A percentile compares a stretch with the other conserved stretches of the same genome.
Conservation (phyloP, 2,888 invertebrate genomes). For the Glyphotaelius pellucidus region DNA sequence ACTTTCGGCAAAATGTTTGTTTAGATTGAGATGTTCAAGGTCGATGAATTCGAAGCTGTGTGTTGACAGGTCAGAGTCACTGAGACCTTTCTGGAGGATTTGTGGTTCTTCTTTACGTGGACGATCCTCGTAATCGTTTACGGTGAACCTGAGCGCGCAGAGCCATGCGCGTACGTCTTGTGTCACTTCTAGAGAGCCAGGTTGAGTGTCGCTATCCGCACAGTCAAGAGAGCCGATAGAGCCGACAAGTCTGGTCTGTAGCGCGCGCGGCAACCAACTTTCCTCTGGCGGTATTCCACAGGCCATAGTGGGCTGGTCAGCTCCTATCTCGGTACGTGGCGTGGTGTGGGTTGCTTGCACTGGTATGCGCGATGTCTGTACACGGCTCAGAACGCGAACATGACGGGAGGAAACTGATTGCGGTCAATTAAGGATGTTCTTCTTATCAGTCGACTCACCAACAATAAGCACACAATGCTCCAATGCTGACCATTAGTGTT, state of each 20-base stretch:
- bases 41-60: slow-evolving; percentile 58
- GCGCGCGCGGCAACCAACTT: slow-evolving; percentile 71
- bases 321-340: slow-evolving; percentile 14
- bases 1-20: slow-evolving; percentile 68
- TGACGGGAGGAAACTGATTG: slow-evolving; percentile 59
- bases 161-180: slow-evolving; percentile 72
- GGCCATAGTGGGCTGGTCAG: slow-evolving; percentile 51
- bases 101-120: slow-evolving; percentile 9
- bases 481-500: slow-evolving; percentile 23
- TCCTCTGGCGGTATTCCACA: slow-evolving; percentile 55
- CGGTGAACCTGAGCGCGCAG: slow-evolving; percentile 71
- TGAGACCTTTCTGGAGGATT: slow-evolving; percentile 23
- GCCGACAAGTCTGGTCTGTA: slow-evolving; percentile 73
- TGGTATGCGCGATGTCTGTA: slow-evolving; percentile 22
- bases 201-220: slow-evolving; percentile 67
- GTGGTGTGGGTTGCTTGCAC: not conserved
- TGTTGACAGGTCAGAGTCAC: slow-evolving; percentile 40
- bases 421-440: slow-evolving; percentile 56
- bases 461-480: slow-evolving; percentile 8
- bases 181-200: slow-evolving; percentile 10
- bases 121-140: slow-evolving; percentile 75
- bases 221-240: slow-evolving; percentile 5
- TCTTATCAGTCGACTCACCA: slow-evolving; percentile 35
- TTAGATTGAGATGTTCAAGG: slow-evolving; percentile 67
- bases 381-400: slow-evolving; percentile 2